Conservation (phyloP, 2,888 invertebrate genomes). For the Campaea margaritaria region DNA sequence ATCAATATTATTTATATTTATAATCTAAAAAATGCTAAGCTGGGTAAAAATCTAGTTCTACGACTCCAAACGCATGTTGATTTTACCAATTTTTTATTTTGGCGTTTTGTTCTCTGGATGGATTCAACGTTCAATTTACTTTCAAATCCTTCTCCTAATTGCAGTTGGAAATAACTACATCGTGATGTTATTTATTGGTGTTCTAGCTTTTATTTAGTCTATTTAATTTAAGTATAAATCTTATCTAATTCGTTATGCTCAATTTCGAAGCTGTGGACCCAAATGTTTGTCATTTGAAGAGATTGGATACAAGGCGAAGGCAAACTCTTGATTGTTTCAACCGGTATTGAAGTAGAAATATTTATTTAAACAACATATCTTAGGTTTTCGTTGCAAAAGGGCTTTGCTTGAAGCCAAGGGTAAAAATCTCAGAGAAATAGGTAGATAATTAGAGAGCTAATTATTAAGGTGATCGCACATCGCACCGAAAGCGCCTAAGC, state of each 20-base stretch:
- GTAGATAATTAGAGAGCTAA: not conserved
- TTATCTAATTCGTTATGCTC: conserved; percentile 76
- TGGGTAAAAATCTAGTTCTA: conserved; percentile 12
- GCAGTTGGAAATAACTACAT: no score
- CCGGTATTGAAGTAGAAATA: no score
- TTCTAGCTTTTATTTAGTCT: conserved; percentile 8
- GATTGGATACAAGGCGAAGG: not conserved
- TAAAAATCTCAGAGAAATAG: not conserved
- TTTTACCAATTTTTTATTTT: conserved; percentile 8
- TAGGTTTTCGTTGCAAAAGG: no score
- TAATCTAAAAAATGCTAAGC: conserved; percentile 24
- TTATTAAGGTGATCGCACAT: no score
- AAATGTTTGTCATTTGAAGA: conserved; percentile 44
- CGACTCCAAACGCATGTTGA: conserved; percentile 2
- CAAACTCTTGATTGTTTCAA: no score
- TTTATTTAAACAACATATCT: no score
- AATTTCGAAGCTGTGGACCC: conserved; percentile 76
- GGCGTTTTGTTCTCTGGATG: conserved; percentile 21
- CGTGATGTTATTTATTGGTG: not conserved
- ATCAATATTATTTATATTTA: conserved; percentile 24
- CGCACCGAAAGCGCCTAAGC: no score
- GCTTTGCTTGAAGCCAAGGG: no score
- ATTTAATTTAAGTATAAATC: conserved; percentile 39
- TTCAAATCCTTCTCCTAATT: conserved; percentile 15
- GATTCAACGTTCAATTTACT: conserved; percentile 21